phyloP scores from a whole-genome alignment of 2,113 vertebrate genomes.

The Clarias magur region DNA sequence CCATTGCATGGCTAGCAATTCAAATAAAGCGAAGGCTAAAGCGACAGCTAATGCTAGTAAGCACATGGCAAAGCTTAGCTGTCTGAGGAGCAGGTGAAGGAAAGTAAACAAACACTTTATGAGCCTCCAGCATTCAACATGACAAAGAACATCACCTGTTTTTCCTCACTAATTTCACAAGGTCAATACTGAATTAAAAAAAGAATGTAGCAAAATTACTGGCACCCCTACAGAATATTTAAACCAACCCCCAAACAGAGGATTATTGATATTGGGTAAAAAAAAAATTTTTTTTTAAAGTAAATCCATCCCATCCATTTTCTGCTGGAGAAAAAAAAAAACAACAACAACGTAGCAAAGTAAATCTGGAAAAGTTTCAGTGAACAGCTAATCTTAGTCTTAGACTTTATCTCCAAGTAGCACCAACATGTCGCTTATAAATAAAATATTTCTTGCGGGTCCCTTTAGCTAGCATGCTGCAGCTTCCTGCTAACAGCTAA shows the following conservation, averaged over 20 bases:
- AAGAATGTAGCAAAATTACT: not conserved
- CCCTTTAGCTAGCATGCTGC: not conserved
- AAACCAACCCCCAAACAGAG: not conserved
- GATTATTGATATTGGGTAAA: not conserved
- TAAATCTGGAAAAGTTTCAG: not conserved
- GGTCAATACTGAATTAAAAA: not conserved
- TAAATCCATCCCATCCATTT: not conserved
- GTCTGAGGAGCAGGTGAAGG: constrained; percentile 73
- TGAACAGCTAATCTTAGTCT: not conserved
- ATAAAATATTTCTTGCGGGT: not conserved
- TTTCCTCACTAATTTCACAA: not conserved
- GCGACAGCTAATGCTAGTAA: constrained; percentile 24
- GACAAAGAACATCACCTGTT: not conserved
- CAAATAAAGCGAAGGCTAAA: not conserved
- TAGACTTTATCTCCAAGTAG: not conserved
- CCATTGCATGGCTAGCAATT: constrained; percentile 34
- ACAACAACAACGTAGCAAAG: not conserved
- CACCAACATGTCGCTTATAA: not conserved
- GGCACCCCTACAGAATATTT: not conserved
- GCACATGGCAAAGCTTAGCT: constrained; percentile 11
- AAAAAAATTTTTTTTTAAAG: too few species aligned
- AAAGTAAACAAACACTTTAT: constrained; percentile 38
- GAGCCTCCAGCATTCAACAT: constrained; percentile 20
- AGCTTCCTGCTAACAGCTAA: not conserved
- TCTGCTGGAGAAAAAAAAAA: not conserved